phyloP scores from a whole-genome alignment of 2,888 invertebrate genomes.

The Norana najaformis region DNA sequence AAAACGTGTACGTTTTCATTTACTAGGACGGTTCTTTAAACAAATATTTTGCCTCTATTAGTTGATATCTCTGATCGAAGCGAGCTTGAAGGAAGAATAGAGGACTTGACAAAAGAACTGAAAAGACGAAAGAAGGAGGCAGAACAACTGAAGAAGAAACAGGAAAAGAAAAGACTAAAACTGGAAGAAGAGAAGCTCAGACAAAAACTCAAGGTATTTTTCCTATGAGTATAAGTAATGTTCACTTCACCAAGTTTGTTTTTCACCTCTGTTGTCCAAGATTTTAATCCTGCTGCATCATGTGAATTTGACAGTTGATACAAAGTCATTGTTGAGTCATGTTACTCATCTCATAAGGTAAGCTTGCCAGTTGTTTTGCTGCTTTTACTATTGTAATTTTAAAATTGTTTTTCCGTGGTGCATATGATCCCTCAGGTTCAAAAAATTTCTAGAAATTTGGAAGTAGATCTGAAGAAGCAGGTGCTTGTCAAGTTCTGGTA shows the following conservation, averaged over 20 bases:
- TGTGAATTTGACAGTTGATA: background rate
- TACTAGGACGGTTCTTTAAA: background rate
- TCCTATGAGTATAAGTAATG: too few species aligned
- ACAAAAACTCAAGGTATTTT: conserved; percentile 16
- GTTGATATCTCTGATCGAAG: conserved; percentile 52
- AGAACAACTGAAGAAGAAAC: conserved; percentile 64
- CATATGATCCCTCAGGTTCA: too few species aligned
- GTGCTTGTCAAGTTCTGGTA: too few species aligned
- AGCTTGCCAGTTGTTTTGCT: background rate
- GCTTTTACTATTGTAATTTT: too few species aligned
- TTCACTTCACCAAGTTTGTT: background rate
- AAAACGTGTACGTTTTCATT: background rate
- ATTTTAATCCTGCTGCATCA: background rate
- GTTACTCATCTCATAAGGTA: background rate
- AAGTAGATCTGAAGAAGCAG: too few species aligned
- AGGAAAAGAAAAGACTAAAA: conserved; percentile 63
- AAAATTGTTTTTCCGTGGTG: too few species aligned
- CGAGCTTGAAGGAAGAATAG: conserved; percentile 65
- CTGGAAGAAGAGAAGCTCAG: conserved; percentile 63
- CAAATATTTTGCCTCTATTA: background rate
- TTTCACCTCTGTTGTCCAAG: too few species aligned
- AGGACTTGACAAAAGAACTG: conserved; percentile 65
- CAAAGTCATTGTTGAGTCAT: background rate
- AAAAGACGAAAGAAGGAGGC: conserved; percentile 64
- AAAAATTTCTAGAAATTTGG: too few species aligned